Evolutionary conservation across 2,888 invertebrate genomes (phyloP), one percentile per base, ranked within the genome.

Genomic region (Amaurobius ferox): DNA sequence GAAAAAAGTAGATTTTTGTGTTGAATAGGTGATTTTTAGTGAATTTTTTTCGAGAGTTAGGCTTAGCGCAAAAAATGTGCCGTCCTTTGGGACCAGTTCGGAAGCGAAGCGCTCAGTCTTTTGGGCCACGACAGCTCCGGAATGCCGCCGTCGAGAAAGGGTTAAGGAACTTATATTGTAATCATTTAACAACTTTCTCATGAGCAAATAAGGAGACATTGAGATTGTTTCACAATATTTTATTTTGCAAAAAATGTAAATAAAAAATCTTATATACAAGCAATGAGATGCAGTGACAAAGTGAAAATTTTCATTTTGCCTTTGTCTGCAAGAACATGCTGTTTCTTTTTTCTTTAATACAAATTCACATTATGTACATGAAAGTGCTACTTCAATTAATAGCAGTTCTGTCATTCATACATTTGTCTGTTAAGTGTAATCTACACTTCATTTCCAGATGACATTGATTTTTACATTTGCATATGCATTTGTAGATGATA

Each of bases 261-360:
- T 77, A 83, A 83, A 83, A 83, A 83, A 83, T 83, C 83, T 83
- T 83, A 83, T 83, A 39, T 83, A 83, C 83, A 83, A 83, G 83
- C 77, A 66, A 83, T 83, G 71, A 83, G 77, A 77, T 83, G 83
- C 72, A 83, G 72, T 77, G 77, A 83, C 71, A 83, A 83, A 83
- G 77, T 77, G 77, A 77, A 77, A 77, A 66, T 67, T 83, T 77
- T 71, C 77, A 77, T 72, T 72, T 83, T 77, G 55, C 29, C 77
- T 83, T 77, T 61, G 30, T 67, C 77, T 83, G 67, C 77, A 77
- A 66, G 71, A 67, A 71, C 71, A 64, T 77, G 73, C 77, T 83
- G 77, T 71, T 77, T 55, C 55, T 2, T 44, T 44, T 44, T 13
- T 44, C 16, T 55, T 55, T 55, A 55, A 23, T 55, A 83, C 83